Evolutionary conservation across 2,888 invertebrate genomes (phyloP).

Genomic region (Conchocele bisecta): DNA sequence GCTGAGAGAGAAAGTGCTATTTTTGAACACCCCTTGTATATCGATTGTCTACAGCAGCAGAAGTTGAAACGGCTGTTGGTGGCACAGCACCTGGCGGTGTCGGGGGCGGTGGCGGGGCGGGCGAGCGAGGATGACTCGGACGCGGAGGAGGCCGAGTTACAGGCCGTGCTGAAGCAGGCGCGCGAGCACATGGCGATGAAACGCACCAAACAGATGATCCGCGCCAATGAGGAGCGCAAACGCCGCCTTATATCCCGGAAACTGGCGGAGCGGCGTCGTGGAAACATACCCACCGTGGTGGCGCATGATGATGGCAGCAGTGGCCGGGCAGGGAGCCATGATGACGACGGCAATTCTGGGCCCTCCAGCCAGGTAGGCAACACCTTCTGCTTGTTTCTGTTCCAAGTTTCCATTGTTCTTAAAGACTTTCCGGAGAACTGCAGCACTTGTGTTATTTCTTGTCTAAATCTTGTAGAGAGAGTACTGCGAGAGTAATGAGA

Average conservation of each 20-base stretch:
- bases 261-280: slow-evolving; percentile 23
- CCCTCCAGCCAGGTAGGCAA: slow-evolving; percentile 2
- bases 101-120: slow-evolving; percentile 35
- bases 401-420: background rate
- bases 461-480: no score
- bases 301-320: slow-evolving; percentile 15
- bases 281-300: slow-evolving; percentile 45
- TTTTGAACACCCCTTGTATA: no score
- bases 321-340: slow-evolving; percentile 11
- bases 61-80: slow-evolving; percentile 29
- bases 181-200: slow-evolving; percentile 46
- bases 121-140: slow-evolving; percentile 75
- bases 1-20: no score
- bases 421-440: no score
- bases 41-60: slow-evolving; percentile 9
- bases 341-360: slow-evolving; percentile 8
- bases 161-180: slow-evolving; percentile 59
- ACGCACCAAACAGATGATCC: slow-evolving; percentile 36
- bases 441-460: no score
- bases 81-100: slow-evolving; percentile 34
- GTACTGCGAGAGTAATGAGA: no score
- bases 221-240: slow-evolving; percentile 41
- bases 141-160: slow-evolving; percentile 65
- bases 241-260: slow-evolving; percentile 30
- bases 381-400: background rate